Conservation (phyloP, 37 sponge, comb jelly and placozoan species). For the Theonella swinhoei region DNA sequence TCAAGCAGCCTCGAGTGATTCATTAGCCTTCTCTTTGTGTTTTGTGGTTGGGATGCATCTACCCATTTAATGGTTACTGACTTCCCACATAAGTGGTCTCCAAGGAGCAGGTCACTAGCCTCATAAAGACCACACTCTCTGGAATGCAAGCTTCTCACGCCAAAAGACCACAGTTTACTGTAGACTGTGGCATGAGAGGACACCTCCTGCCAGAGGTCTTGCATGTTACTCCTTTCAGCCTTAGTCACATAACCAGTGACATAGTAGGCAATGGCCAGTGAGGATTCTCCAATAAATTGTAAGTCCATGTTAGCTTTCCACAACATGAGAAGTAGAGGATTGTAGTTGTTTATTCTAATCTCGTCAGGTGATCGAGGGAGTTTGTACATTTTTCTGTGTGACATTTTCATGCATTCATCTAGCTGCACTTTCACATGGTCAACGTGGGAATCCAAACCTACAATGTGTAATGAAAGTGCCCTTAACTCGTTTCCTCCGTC, state of each 20-base stretch:
- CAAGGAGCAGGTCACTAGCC: slow-evolving; percentile 52
- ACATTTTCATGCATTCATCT: slow-evolving; percentile 34
- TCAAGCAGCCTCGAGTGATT: slow-evolving; percentile 14
- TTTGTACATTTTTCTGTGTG: slow-evolving; percentile 34
- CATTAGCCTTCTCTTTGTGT: slow-evolving; percentile 31
- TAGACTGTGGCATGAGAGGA: slow-evolving; percentile 13
- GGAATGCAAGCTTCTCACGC: no score
- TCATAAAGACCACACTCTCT: no score
- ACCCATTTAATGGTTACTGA: slow-evolving; percentile 55
- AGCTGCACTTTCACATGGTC: slow-evolving; percentile 1
- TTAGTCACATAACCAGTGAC: slow-evolving; percentile 66
- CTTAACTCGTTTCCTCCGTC: no score
- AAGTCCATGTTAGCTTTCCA: slow-evolving; percentile 71
- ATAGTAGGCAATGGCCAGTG: slow-evolving; percentile 51
- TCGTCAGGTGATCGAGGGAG: slow-evolving; percentile 21
- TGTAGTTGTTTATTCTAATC: no score
- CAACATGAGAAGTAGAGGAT: slow-evolving; percentile 47
- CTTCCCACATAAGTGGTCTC: slow-evolving; percentile 53
- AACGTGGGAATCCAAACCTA: slow-evolving; percentile 58
- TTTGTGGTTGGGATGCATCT: slow-evolving; percentile 36
- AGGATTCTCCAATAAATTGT: slow-evolving; percentile 53
- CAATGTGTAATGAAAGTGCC: slow-evolving; percentile 43
- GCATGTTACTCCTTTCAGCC: no score
- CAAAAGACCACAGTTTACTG: no score
- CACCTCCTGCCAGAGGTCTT: slow-evolving; percentile 58